A percentile compares a stretch with the other conserved stretches of the same genome.
Conservation (phyloP, 1,140 invertebrate species). For the Phocides pigmalion region DNA sequence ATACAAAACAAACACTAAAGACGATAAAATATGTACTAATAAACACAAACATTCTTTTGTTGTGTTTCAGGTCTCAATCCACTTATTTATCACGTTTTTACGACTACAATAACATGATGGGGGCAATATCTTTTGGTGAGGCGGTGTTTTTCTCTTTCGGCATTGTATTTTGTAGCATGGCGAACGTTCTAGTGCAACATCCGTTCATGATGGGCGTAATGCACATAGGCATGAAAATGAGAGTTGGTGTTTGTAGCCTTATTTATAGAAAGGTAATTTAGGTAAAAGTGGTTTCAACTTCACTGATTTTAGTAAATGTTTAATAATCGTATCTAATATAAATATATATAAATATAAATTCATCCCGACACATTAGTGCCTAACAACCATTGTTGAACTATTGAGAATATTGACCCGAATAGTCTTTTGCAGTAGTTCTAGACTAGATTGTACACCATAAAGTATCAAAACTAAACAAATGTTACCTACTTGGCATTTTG, state of each 20-base stretch:
- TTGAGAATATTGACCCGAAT: no score
- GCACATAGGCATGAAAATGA: conserved; percentile 89
- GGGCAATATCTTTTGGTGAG: conserved; percentile 76
- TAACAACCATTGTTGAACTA: no score
- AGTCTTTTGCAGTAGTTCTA: no score
- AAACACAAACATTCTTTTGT: not conserved
- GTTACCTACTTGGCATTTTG: no score
- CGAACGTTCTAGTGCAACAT: conserved; percentile 87
- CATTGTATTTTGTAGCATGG: conserved; percentile 85
- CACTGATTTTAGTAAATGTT: no score
- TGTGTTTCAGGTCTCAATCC: conserved; percentile 46
- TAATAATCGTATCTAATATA: no score
- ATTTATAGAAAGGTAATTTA: conserved; percentile 89
- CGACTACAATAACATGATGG: conserved; percentile 80
- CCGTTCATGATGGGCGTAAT: conserved; percentile 88
- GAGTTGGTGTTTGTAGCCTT: conserved; percentile 88
- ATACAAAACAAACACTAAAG: not conserved
- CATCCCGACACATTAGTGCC: no score
- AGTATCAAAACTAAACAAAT: no score
- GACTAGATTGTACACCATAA: no score
- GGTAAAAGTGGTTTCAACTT: no score
- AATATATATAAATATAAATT: no score
- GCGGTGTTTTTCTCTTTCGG: conserved; percentile 85
- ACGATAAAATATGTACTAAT: no score
- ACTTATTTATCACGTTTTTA: conserved; percentile 79